Base-by-base conservation (phyloP, 2,113 vertebrate genomes). In the Raja brachyura region DNA sequence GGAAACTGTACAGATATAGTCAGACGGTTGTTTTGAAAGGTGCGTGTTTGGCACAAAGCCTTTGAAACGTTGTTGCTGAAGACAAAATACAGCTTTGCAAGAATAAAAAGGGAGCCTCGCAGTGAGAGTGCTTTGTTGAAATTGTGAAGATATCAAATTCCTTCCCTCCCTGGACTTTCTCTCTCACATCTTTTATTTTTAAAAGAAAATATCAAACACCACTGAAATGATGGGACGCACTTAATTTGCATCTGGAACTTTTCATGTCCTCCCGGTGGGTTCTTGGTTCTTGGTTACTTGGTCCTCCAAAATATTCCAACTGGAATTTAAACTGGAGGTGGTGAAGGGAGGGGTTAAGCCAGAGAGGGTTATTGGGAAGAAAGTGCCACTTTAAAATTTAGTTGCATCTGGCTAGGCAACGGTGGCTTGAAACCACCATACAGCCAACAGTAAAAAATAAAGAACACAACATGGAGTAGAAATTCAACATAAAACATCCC, bases 121-220 rank as follows among this genome's bases (percentile, higher is more conserved):
- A 88, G 83, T 66, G 83, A 88, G 83, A 88, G 83, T 88, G 83
- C 63, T 88, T 88, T 88, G 83, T 88, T 88, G 59, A 88, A 88
- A 63, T 88, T 86, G 83, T 86, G 63, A 88, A 88, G 83, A 59
- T 88, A 61, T 88, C 83, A 61, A 66, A 63, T 88, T 88, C 59
- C 22, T 48, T 22, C 48, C 79, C 25, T 59, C 83, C 83, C 25
- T 2, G 5, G 83, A 88, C 83, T 88, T 88, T 88, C 83, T 88
- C 59, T 86, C 83, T 88, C 83, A 18, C 83, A 88, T 31, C 59
- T 88, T 88, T 88, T 88, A 18, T 83, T 88, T 88, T 63, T 31
- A 1, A 48, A 18, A 61, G 63, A 7, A 88, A 88, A 86, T n/a
- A 85, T 63, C 59, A 63, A 88, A 88, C 83, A 88, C 28, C 56